Base-by-base conservation (phyloP, 2,797 vertebrate genomes). In the Capromys pilorides region DNA sequence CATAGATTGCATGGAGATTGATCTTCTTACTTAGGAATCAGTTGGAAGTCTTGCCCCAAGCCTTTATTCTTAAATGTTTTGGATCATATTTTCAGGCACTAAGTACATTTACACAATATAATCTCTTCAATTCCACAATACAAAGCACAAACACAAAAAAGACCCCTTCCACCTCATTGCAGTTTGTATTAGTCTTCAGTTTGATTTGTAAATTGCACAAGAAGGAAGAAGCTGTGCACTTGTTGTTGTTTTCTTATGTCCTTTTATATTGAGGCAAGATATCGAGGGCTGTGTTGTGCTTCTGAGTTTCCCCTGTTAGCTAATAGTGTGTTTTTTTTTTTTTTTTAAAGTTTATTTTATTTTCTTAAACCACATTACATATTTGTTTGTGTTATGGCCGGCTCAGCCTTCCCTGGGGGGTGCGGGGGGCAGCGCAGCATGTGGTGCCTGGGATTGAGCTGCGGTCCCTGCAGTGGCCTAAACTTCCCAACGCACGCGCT, bases 201-300 rank as follows among this genome's bases (percentile, higher is more conserved):
- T 81, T 78, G 80, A 62, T 81, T 79, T 93, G 66, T 87, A 90
- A 79, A 49, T 51, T 88, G 80, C 64, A 24, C 49, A 86, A 62
- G 82, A 61, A 18, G 94, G 62, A 86, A 93, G 36, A 80, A 62
- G 26, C 59, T 83, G 36, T 88, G 7, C 67, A 88, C 26, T 85
- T 86, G 1, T 82, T 93, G 14, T 83, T 88, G 12, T 31, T 87
- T 90, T 88, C 54, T 49, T 54, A 39, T 81, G 49, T 91, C 54
- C 18, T 87, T 86, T 92, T 88, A 13, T 87, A 83, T 67, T 93
- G 88, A 90, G 36, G 62, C 41, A 83, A 88, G 33, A 69, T 73
- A 59, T 36, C 73, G 49, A 90, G 62, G 69, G 69, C 64, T 11
- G 57, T 59, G n/a, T 36, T 54, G 8, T 36, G 54, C 67, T 93